These are phyloP conservation scores for Pelosia muscerda DNA, from an alignment of 2,888 invertebrate genomes.

Conservation along the genomic window DNA sequence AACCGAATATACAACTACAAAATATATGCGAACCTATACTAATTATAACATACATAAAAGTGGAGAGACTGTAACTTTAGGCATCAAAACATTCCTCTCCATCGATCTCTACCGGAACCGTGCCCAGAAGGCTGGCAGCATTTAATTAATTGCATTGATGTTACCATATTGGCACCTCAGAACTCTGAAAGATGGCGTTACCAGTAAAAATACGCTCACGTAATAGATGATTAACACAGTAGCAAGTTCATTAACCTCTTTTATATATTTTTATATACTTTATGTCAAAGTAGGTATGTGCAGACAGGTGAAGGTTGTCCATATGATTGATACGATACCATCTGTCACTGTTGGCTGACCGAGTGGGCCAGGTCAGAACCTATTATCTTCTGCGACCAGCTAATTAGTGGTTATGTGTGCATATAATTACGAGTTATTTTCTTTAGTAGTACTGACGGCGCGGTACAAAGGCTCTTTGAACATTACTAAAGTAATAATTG, in stretches of 20 bases:
- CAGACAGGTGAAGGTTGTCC: slow-evolving; percentile 11
- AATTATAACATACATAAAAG: too few species aligned
- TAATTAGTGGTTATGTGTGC: slow-evolving; percentile 25
- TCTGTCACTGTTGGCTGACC: slow-evolving; percentile 21
- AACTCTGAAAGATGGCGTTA: background rate
- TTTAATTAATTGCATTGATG: too few species aligned
- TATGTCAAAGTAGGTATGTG: slow-evolving; percentile 4
- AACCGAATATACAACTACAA: too few species aligned
- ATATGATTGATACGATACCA: slow-evolving; percentile 28
- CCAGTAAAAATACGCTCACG: background rate
- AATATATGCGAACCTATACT: too few species aligned
- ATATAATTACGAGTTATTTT: background rate
- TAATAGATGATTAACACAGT: background rate
- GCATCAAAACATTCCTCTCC: too few species aligned
- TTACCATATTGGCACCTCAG: background rate
- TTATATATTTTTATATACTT: background rate
- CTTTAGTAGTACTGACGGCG: background rate
- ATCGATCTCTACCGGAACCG: too few species aligned
- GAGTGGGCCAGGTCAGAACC: slow-evolving; percentile 22
- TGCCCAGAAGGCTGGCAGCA: too few species aligned
- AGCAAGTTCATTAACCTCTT: background rate
- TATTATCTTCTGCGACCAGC: slow-evolving; percentile 15
- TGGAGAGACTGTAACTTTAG: too few species aligned
- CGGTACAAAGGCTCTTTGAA: background rate
- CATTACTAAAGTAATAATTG: background rate